Conservation (phyloP, 2,888 invertebrate genomes). For the Leptopilina myrica region DNA sequence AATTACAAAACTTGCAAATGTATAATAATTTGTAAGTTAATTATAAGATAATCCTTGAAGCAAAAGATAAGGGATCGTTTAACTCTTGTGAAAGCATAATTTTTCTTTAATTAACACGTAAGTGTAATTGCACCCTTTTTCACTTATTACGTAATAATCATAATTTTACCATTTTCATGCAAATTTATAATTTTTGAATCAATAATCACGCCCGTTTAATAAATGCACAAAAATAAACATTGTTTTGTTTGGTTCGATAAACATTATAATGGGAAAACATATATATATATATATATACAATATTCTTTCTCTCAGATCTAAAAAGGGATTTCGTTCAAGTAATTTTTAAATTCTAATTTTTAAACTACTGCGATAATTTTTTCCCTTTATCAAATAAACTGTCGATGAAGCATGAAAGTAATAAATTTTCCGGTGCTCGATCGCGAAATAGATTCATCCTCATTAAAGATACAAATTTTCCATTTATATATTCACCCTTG, state of each 20-base stretch:
- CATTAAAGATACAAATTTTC: too few species aligned
- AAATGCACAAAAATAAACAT: too few species aligned
- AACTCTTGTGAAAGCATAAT: constrained; percentile 1
- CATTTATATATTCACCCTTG: too few species aligned
- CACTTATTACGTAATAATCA: not conserved
- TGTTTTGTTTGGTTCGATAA: too few species aligned
- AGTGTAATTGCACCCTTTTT: constrained; percentile 8
- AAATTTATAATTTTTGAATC: not conserved
- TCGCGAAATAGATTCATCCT: too few species aligned
- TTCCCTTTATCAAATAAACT: not conserved
- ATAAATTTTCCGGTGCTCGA: too few species aligned
- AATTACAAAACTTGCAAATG: constrained; percentile 17
- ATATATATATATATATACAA: too few species aligned
- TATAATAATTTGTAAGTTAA: constrained; percentile 18
- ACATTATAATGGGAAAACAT: too few species aligned
- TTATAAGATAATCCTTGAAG: constrained; percentile 15
- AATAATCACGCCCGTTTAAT: not conserved
- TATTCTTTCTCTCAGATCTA: too few species aligned
- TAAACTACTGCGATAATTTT: not conserved
- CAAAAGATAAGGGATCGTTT: constrained; percentile 16
- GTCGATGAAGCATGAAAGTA: too few species aligned
- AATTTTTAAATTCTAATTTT: not conserved
- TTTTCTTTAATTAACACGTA: constrained; percentile 13
- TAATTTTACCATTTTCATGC: constrained; percentile 1
- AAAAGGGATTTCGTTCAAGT: too few species aligned